Base-by-base conservation (phyloP, 2,888 invertebrate species). In the Oscheius sp. region DNA sequence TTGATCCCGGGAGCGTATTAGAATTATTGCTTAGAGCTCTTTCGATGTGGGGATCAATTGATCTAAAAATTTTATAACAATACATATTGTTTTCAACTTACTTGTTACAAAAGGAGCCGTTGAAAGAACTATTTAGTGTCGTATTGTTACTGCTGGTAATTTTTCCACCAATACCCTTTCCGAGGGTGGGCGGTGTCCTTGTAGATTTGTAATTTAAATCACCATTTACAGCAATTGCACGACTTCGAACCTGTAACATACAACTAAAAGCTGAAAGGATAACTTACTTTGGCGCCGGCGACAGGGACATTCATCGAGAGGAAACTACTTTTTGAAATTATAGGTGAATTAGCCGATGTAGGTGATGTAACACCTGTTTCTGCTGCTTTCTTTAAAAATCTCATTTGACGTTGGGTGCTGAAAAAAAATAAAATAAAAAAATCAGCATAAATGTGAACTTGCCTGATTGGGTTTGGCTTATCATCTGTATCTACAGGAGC, bases 151-250 rank as follows among this genome's bases (percentile, higher is more conserved):
- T 64, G 7, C 56, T 43, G 16, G 41, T 2, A 1, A 29, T 27
- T 35, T 66, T 64, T 16, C 73, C 73, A 43, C 83, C 72, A 13
- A 83, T 72, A 9, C 83, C 83, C 35, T 77, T 75, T 23, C 79
- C 83, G 21, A 83, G 75, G 5, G 83, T 80, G 1, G 83, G 83
- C 12, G 81, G 79, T n/a, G 43, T 66, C 0, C 75, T 70, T 27
- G 73, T 76, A 9, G 81, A 77, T 13, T 75, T 78, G 73, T 83
- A 83, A 27, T 80, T 78, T 35, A 81, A 69, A 64, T 81, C 81
- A 43, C 74, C 71, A 21, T 43, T 64, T 9, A 55, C 45, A 13
- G 72, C 52, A 21, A 72, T 58, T 16, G 64, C 29, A 6, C 55
- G 56, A 25, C 55, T 45, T 13, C 72, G 41, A n/a, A 72, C 35